A percentile compares a stretch with the other conserved stretches of the same genome.
These are phyloP conservation scores for Mycetomoellerius zeteki DNA, from an alignment of 1,140 invertebrate genomes.

Conservation along the genomic window DNA sequence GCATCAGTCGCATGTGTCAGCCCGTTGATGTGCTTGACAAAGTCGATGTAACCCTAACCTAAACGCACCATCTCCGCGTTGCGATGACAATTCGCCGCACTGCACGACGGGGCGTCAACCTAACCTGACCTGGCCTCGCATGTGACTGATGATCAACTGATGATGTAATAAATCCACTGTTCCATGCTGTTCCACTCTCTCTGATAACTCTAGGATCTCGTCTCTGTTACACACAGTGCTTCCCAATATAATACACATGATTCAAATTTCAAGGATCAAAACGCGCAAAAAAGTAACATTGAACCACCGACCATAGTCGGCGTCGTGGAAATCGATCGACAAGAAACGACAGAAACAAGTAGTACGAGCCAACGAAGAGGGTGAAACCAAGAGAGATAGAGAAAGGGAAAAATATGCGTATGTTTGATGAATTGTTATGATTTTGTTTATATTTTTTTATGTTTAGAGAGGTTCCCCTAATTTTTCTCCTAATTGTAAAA, in stretches of 20 bases:
- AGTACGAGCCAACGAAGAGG: slow-evolving; percentile 19
- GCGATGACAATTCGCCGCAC: neutral
- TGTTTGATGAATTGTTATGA: too few species aligned
- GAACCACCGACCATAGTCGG: too few species aligned
- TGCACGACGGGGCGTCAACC: neutral
- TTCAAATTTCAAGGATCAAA: slow-evolving; percentile 36
- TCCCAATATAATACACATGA: slow-evolving; percentile 74
- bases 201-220: slow-evolving; percentile 80
- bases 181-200: too few species aligned
- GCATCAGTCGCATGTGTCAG: too few species aligned
- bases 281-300: slow-evolving; percentile 38
- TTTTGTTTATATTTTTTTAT: too few species aligned
- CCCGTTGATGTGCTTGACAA: neutral
- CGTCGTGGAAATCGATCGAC: too few species aligned
- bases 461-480: too few species aligned
- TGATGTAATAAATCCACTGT: too few species aligned
- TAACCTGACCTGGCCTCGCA: neutral
- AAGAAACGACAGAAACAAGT: too few species aligned
- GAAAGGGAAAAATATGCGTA: slow-evolving; percentile 23
- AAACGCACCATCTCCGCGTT: neutral
- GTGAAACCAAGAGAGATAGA: slow-evolving; percentile 17
- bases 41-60: neutral
- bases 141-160: neutral
- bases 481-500: too few species aligned
- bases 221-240: slow-evolving; percentile 83